Evolutionary conservation across 2,113 vertebrate genomes (phyloP).

Genomic region (Podiceps cristatus): DNA sequence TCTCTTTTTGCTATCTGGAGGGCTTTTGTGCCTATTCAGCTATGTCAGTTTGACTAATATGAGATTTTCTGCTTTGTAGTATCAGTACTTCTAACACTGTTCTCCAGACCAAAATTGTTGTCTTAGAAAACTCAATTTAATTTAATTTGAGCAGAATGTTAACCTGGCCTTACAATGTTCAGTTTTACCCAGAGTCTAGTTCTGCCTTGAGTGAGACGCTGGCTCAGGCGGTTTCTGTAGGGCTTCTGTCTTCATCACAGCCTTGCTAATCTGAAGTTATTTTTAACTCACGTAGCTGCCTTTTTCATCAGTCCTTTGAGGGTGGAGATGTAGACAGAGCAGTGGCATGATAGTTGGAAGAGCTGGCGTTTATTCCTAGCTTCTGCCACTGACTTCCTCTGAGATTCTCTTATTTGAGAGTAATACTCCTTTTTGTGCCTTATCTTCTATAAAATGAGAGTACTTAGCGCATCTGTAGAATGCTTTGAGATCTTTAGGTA

Average conservation of each 20-base stretch:
- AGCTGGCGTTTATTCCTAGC: background rate
- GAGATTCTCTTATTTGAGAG: background rate
- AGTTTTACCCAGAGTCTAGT: background rate
- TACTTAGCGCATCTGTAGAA: background rate
- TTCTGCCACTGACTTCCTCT: background rate
- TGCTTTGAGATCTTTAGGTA: background rate
- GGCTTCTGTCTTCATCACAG: background rate
- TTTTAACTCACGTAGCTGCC: background rate
- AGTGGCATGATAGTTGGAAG: background rate
- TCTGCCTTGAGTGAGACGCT: background rate
- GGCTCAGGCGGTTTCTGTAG: background rate
- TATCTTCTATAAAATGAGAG: background rate
- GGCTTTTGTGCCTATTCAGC: background rate
- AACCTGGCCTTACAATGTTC: background rate
- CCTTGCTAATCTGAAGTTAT: background rate
- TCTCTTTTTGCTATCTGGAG: background rate
- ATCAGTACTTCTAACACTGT: background rate
- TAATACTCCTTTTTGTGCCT: background rate
- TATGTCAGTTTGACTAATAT: background rate
- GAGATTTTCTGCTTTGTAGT: background rate
- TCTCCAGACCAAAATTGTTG: background rate
- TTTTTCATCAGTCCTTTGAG: constrained; percentile 12
- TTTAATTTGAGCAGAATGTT: background rate
- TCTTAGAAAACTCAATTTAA: background rate
- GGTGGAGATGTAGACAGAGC: background rate